A percentile compares a stretch with the other conserved stretches of the same genome.
Conservation (phyloP, 2,888 invertebrate species). For the Rhagonycha fulva region DNA sequence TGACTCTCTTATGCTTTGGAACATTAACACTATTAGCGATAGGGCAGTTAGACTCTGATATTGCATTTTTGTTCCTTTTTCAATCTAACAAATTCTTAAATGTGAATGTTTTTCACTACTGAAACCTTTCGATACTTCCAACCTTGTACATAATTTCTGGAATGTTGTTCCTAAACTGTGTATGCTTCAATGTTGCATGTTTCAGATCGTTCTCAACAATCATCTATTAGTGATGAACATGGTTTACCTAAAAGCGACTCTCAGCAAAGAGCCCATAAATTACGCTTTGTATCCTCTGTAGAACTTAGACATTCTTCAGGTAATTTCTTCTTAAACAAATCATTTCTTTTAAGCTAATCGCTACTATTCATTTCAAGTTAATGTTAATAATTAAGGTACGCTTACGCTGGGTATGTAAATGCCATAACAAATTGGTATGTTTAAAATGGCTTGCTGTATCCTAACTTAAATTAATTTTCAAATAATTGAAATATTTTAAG, state of each 20-base stretch:
- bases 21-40: too few relatives aligned
- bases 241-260: constrained; percentile 53
- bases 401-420: neutral
- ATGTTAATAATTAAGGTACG: neutral
- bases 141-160: neutral
- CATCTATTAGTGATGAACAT: constrained; percentile 62
- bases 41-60: neutral
- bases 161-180: neutral
- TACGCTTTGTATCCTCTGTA: constrained; percentile 81
- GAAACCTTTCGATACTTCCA: neutral
- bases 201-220: constrained; percentile 64
- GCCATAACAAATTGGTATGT: neutral
- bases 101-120: neutral
- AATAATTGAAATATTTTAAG: constrained; percentile 52
- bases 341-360: neutral
- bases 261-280: constrained; percentile 68
- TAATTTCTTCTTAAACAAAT: constrained; percentile 46
- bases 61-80: neutral
- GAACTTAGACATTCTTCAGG: constrained; percentile 80
- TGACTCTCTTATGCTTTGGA: too few relatives aligned
- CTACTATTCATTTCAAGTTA: neutral
- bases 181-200: constrained; percentile 51
- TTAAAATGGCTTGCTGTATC: neutral
- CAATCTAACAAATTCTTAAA: neutral
- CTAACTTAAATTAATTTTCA: neutral